phyloP scores from a whole-genome alignment of 92 coral and sea anemone genomes.

The Phymanthus crucifer region DNA sequence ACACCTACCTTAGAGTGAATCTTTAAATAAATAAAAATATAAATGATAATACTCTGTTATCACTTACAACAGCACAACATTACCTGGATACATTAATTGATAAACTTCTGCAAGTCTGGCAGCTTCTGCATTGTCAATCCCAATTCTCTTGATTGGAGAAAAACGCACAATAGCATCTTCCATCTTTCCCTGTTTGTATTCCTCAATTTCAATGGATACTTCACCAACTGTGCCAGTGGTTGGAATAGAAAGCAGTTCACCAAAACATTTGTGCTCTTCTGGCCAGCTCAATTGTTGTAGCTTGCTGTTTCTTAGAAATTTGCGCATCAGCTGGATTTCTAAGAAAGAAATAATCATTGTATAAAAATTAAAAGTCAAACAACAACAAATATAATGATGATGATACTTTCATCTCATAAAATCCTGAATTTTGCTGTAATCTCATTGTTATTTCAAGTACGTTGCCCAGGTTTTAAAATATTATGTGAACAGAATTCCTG shows the following conservation, averaged over 20 bases:
- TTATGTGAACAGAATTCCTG: too few species aligned
- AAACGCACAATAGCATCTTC: not conserved
- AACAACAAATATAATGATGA: too few species aligned
- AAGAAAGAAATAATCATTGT: too few species aligned
- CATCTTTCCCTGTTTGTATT: not conserved
- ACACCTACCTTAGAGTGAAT: too few species aligned
- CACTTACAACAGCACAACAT: not conserved
- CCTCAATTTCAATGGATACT: too few species aligned
- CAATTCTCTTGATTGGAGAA: constrained; percentile 18
- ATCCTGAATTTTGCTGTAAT: too few species aligned
- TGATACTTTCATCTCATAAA: too few species aligned
- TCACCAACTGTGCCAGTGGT: not conserved
- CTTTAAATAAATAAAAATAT: too few species aligned
- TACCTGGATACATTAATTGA: not conserved
- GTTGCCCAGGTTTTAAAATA: too few species aligned
- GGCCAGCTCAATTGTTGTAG: constrained; percentile 1
- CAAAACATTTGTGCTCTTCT: not conserved
- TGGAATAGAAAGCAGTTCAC: not conserved
- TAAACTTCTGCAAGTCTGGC: not conserved
- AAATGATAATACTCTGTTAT: not conserved
- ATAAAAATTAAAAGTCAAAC: too few species aligned
- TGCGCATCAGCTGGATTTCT: constrained; percentile 13
- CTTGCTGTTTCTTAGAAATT: not conserved
- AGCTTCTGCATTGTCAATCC: constrained; percentile 5
- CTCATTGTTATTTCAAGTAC: too few species aligned